phyloP scores from a whole-genome alignment of 1,140 invertebrate genomes.

The Agrilus planipennis region DNA sequence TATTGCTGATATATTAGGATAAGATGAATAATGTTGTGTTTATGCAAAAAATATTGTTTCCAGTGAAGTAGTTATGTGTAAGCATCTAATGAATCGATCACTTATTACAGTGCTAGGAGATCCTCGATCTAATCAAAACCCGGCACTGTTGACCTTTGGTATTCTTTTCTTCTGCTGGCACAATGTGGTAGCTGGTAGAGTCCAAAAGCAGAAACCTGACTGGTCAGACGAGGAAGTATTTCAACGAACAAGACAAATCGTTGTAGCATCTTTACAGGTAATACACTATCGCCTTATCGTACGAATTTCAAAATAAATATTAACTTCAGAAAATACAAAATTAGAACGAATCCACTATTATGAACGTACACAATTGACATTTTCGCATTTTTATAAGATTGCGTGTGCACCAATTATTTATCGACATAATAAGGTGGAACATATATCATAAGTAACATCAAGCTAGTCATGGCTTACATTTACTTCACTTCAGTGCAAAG shows the following conservation, averaged over 20 bases:
- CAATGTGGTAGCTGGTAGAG: conserved; percentile 72
- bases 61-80: too few relatives aligned
- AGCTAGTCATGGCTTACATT: too few relatives aligned
- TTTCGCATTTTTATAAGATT: too few relatives aligned
- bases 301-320: neutral
- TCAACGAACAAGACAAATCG: conserved; percentile 74
- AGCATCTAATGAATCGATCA: conserved; percentile 5
- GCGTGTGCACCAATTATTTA: too few relatives aligned
- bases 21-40: too few relatives aligned
- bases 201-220: conserved; percentile 67
- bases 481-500: too few relatives aligned
- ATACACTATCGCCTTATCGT: neutral
- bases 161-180: conserved; percentile 94
- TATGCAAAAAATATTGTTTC: too few relatives aligned
- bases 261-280: conserved; percentile 90
- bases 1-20: too few relatives aligned
- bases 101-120: conserved; percentile 81
- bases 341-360: neutral
- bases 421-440: too few relatives aligned
- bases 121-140: conserved; percentile 94
- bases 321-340: neutral
- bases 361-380: neutral
- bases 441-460: too few relatives aligned
- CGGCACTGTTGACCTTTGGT: conserved; percentile 83
- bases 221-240: conserved; percentile 95